A percentile compares a stretch with the other conserved stretches of the same genome.
phyloP scores from a whole-genome alignment of 2,888 invertebrate species.

The Dasysyrphus albostriatus region DNA sequence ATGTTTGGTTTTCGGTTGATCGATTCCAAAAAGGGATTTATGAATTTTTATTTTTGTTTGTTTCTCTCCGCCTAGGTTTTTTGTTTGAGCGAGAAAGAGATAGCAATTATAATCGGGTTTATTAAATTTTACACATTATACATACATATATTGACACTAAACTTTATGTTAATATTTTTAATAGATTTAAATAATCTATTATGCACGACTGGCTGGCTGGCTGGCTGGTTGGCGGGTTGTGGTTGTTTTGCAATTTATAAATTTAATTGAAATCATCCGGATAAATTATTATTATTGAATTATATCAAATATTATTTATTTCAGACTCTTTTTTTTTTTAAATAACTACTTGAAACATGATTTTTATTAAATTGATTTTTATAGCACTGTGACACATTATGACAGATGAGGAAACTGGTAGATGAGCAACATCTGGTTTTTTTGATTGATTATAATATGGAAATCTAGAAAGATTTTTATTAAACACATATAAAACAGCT shows the following conservation, averaged over 20 bases:
- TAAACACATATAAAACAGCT: too few relatives aligned
- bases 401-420: too few relatives aligned
- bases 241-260: constrained; percentile 12
- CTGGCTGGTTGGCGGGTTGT: background rate
- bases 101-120: constrained; percentile 13
- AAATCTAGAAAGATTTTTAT: too few relatives aligned
- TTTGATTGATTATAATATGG: too few relatives aligned
- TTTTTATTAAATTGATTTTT: too few relatives aligned
- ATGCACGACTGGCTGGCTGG: background rate
- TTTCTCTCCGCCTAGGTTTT: background rate
- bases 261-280: constrained; percentile 32
- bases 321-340: background rate
- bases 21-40: constrained; percentile 33
- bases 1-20: constrained; percentile 59
- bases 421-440: too few relatives aligned
- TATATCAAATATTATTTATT: constrained; percentile 13
- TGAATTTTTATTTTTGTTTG: background rate
- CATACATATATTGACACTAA: constrained; percentile 17
- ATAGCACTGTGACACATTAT: too few relatives aligned
- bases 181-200: constrained; percentile 24
- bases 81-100: background rate
- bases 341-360: too few relatives aligned
- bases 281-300: constrained; percentile 20
- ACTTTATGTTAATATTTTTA: constrained; percentile 36
- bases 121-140: constrained; percentile 26